Evolutionary conservation across 2,888 invertebrate species (phyloP).

Genomic region (Mylabris sibirica): DNA sequence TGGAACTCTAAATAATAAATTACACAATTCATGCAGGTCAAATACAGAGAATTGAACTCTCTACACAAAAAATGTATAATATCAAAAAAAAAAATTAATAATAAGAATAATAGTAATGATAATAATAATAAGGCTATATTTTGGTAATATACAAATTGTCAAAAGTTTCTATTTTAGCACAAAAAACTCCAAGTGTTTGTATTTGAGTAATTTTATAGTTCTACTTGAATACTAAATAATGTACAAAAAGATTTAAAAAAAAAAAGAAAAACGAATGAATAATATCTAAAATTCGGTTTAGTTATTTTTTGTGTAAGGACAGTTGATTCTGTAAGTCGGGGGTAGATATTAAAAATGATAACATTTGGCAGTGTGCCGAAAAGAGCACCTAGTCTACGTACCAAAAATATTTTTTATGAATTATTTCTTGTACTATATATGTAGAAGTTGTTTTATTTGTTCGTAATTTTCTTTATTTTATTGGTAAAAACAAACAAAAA

Average conservation of each 20-base stretch:
- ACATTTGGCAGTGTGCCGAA: conserved; percentile 49
- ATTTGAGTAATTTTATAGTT: conserved; percentile 38
- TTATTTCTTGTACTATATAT: conserved; percentile 52
- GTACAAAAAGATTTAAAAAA: conserved; percentile 50
- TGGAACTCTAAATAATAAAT: conserved; percentile 31
- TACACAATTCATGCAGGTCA: conserved; percentile 49
- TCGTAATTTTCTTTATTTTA: conserved; percentile 27
- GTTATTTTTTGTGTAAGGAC: conserved; percentile 48
- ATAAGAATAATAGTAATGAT: conserved; percentile 7
- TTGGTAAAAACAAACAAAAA: not conserved
- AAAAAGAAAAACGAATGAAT: not conserved
- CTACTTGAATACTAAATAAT: conserved; percentile 45
- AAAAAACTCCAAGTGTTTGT: conserved; percentile 51
- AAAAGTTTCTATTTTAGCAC: conserved; percentile 58
- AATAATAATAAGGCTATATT: conserved; percentile 52
- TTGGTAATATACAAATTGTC: conserved; percentile 52
- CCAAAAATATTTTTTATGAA: conserved; percentile 53
- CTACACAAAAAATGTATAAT: conserved; percentile 55
- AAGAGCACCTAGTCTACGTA: conserved; percentile 54
- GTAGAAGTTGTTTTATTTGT: conserved; percentile 36
- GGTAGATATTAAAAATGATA: conserved; percentile 32
- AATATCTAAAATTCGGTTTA: conserved; percentile 37
- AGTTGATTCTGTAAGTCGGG: conserved; percentile 42
- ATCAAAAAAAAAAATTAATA: conserved; percentile 42
- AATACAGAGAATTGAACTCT: conserved; percentile 54